Percentiles rank a stretch among this genome's conserved stretches.
These are phyloP conservation scores for Helicoverpa armigera DNA, from an alignment of 1,140 invertebrate species.

Conservation along the genomic window DNA sequence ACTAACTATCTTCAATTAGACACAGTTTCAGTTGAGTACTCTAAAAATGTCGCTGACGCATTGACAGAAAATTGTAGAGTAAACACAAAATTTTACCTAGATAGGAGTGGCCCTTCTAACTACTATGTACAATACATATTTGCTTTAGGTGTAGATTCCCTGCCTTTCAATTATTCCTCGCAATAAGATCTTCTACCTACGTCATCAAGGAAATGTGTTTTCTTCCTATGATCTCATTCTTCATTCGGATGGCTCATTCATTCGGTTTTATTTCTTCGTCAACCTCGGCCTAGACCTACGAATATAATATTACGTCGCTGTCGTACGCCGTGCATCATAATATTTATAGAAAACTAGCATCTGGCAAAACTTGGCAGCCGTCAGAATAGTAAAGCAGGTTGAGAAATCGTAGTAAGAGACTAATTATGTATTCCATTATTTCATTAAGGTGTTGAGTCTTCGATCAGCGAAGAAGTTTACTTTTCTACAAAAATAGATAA, in stretches of 20 bases:
- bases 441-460: no score
- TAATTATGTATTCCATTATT: background rate
- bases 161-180: background rate
- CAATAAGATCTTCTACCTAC: background rate
- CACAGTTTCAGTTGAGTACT: slow-evolving; percentile 22
- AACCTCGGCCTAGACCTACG: slow-evolving; percentile 32
- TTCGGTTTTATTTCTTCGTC: slow-evolving; percentile 16
- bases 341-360: slow-evolving; percentile 22
- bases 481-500: background rate
- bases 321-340: slow-evolving; percentile 18
- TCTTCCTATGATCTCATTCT: background rate
- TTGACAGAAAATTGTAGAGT: slow-evolving; percentile 1
- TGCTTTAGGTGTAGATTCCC: background rate
- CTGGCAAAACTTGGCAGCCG: slow-evolving; percentile 9
- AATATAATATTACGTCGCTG: background rate
- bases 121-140: no score
- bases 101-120: no score
- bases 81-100: no score
- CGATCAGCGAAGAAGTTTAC: no score
- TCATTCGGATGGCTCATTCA: background rate
- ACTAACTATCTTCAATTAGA: slow-evolving; percentile 35
- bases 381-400: background rate
- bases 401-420: background rate
- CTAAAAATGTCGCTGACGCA: slow-evolving; percentile 29
- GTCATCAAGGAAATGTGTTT: background rate